phyloP scores from a whole-genome alignment of 2,797 vertebrate genomes.

The Buphagus erythrorhynchus region DNA sequence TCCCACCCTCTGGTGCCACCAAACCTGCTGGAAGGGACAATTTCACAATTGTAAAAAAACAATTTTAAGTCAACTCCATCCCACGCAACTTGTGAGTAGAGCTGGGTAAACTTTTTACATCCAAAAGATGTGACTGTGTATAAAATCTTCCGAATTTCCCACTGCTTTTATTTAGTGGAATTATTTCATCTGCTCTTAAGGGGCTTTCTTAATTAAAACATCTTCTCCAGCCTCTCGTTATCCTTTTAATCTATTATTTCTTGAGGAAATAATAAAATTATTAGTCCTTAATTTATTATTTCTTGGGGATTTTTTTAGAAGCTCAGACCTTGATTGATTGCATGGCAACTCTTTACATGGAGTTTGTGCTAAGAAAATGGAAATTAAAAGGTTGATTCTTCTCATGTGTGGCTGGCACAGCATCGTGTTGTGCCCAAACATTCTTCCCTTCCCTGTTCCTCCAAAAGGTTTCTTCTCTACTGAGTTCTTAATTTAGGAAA shows the following conservation, averaged over 20 bases:
- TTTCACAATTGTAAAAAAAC: too few species aligned
- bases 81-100: neutral
- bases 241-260: neutral
- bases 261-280: too few species aligned
- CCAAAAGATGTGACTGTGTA: neutral
- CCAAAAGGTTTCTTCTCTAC: neutral
- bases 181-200: neutral
- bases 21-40: fast-evolving
- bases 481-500: neutral
- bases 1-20: fast-evolving
- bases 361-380: neutral
- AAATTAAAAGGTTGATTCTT: neutral
- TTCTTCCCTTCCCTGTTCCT: neutral
- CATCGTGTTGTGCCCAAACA: neutral
- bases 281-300: neutral
- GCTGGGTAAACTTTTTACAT: neutral
- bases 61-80: neutral
- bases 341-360: too few species aligned
- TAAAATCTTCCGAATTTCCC: neutral
- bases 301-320: neutral
- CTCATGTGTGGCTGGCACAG: neutral
- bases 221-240: neutral
- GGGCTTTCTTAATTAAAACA: neutral
- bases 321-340: neutral
- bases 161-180: neutral